Evolutionary conservation across 2,888 invertebrate species (phyloP).

Genomic region (Trisateles emortualis): DNA sequence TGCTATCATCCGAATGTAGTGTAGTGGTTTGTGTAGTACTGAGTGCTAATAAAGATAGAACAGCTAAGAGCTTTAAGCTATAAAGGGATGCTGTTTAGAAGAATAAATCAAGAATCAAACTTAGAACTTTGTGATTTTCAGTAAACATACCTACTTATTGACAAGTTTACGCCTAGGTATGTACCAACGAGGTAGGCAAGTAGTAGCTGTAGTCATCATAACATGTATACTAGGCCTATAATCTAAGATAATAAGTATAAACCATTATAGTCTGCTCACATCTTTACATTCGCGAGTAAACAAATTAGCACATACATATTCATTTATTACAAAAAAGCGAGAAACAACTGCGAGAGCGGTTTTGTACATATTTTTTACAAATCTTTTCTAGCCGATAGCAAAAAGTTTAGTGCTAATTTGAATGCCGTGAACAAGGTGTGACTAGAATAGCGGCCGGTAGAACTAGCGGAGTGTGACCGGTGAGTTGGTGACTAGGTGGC

Average conservation of each 20-base stretch:
- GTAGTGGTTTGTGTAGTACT: not conserved
- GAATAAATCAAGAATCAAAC: no score
- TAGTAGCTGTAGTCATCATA: no score
- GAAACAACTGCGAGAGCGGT: not conserved
- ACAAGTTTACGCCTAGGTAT: no score
- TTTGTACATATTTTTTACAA: not conserved
- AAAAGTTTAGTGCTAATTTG: not conserved
- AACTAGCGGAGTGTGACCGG: constrained; percentile 5
- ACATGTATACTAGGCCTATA: no score
- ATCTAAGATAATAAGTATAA: no score
- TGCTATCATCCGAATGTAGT: constrained; percentile 23
- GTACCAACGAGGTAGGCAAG: no score
- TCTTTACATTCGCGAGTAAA: not conserved
- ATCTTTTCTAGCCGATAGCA: not conserved
- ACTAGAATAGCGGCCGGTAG: not conserved
- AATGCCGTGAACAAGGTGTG: constrained; percentile 1
- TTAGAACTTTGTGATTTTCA: no score
- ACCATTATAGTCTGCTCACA: no score
- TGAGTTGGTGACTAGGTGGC: constrained; percentile 7
- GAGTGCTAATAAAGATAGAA: constrained; percentile 20
- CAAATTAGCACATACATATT: not conserved
- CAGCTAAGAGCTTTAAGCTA: constrained; percentile 23
- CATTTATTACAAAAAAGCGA: not conserved
- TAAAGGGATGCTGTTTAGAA: not conserved
- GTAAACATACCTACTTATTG: no score